A percentile compares a stretch with the other conserved stretches of the same genome.
Conservation (phyloP, 2,797 vertebrate genomes). For the Alectoris magna region DNA sequence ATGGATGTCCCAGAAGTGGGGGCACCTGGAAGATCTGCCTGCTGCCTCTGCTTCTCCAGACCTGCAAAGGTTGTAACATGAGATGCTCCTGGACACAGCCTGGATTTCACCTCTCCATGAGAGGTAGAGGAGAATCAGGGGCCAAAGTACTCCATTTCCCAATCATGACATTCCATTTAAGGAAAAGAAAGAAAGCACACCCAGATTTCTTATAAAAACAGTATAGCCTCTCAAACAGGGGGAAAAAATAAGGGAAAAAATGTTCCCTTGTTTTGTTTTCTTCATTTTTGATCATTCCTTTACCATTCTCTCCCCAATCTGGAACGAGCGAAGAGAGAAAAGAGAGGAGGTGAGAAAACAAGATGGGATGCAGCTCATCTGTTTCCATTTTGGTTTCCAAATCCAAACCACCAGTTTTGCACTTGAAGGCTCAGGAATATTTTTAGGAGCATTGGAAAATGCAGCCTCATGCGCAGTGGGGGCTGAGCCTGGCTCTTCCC, state of each 20-base stretch:
- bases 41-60: not conserved
- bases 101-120: not conserved
- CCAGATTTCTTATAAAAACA: not conserved
- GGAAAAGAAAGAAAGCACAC: not conserved
- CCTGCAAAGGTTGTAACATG: not conserved
- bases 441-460: not conserved
- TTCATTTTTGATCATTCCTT: conserved; percentile 36
- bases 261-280: not conserved
- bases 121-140: not conserved
- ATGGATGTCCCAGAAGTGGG: not conserved
- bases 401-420: not conserved
- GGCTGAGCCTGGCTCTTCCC: not conserved
- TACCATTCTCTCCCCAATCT: not conserved
- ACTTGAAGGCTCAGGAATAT: not conserved
- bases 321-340: not conserved
- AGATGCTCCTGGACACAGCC: not conserved
- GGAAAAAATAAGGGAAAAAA: not conserved
- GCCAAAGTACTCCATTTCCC: not conserved
- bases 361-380: conserved; percentile 29
- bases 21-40: not conserved
- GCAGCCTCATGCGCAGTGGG: not conserved
- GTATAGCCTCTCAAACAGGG: not conserved
- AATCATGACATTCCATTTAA: not conserved
- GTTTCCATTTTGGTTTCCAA: conserved; percentile 51
- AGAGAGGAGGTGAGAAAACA: conserved; percentile 68